Evolutionary conservation across 2,113 vertebrate species (phyloP).

Genomic region (human): GRCh38 chr4:184534501-184535000

Average conservation of each 20-base stretch:
- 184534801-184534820: slow-evolving; percentile 44
- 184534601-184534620: slow-evolving; percentile 3
- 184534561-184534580: neutral
- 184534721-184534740: slow-evolving; percentile 50
- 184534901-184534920: neutral
- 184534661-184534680: slow-evolving; percentile 23
- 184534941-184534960: slow-evolving; percentile 45
- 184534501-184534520: neutral
- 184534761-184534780: slow-evolving; percentile 22
- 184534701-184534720: neutral
- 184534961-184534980: neutral
- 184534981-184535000: neutral
- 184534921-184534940: neutral
- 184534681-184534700: slow-evolving; percentile 49
- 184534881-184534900: neutral
- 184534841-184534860: slow-evolving; percentile 14
- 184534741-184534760: slow-evolving; percentile 63
- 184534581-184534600: neutral
- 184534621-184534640: neutral
- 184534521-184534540: neutral
- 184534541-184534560: neutral
- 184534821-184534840: slow-evolving; percentile 14
- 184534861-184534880: neutral
- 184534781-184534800: slow-evolving; percentile 54
- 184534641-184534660: neutral